Base-by-base conservation (phyloP, 2,888 invertebrate species). In the Aleiodes alternator region DNA sequence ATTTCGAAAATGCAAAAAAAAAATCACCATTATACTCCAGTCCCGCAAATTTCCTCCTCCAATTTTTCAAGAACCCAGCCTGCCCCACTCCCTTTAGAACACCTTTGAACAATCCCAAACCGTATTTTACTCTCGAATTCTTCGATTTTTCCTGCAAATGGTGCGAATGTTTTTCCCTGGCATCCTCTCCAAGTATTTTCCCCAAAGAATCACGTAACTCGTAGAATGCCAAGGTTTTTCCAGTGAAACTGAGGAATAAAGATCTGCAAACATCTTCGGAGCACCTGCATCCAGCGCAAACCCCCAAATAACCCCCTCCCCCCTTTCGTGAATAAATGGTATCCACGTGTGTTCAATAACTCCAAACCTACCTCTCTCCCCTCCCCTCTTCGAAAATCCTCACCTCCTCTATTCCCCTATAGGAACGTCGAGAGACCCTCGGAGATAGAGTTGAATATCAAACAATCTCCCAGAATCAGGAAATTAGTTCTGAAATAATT, bases 181-280 rank as follows among this genome's bases (percentile, higher is more conserved):
- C 23, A 23, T 23, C 23, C 23, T 23, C 23, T 23, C 38, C 61
- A 31, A 69, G 57, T 34, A 69, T 51, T 59, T 66, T 70, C 56
- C 69, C 51, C 38, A 59, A 70, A 66, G 78, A 77, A 80, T 79
- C 80, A 80, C 79, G 80, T 80, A 79, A 76, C 76, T 79, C 76
- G 78, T 75, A 78, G 70, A 56, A 72, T 57, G 38, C 73, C 57
- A 71, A 77, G 66, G 66, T 76, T 73, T 75, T 23, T 6, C 12
- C 76, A 76, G 77, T 71, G 74, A 79, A 80, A 79, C 77, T 76
- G 75, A 50, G 73, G 78, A 78, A 80, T 80, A 80, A 79, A 79
- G 77, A 79, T 80, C 76, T 73, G 70, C 70, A 73, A 76, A 79
- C 77, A 79, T 80, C 69, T 78, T 75, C 75, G 59, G 64, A 11